These are phyloP conservation scores for Anthopleura sola DNA, from an alignment of 64 coral and sea anemone genomes.

Conservation along the genomic window DNA sequence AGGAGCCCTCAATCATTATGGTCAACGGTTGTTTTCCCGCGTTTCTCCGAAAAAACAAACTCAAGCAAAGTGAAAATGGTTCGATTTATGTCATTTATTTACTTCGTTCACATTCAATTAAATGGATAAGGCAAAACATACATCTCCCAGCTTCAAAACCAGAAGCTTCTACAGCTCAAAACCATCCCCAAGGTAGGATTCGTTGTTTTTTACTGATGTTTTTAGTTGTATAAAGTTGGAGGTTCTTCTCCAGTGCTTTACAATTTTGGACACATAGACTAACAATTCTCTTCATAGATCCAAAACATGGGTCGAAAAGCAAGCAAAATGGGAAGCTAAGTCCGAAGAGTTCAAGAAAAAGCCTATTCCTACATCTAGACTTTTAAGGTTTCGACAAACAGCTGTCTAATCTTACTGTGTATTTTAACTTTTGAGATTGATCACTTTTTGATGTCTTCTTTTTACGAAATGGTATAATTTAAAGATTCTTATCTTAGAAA, in stretches of 20 bases:
- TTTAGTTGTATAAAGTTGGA: not conserved
- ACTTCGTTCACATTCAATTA: not conserved
- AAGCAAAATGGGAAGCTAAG: constrained; percentile 18
- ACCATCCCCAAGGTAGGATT: not conserved
- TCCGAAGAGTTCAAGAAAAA: not conserved
- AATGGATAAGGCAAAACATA: not conserved
- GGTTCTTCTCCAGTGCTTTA: too few species aligned
- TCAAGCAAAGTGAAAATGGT: not conserved
- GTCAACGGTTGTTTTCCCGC: not conserved
- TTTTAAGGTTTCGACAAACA: not conserved
- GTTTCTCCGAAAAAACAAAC: not conserved
- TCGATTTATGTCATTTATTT: not conserved
- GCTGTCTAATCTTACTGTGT: not conserved
- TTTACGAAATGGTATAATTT: not conserved
- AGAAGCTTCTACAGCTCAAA: not conserved
- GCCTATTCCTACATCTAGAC: constrained; percentile 3
- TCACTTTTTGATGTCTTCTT: not conserved
- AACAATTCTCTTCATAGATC: not conserved
- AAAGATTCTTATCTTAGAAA: not conserved
- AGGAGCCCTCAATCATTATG: not conserved
- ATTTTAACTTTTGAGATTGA: not conserved
- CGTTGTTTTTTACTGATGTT: not conserved
- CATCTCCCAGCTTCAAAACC: not conserved
- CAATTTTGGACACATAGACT: not conserved
- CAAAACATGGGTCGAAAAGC: constrained; percentile 9